Percentiles rank a stretch among this genome's conserved stretches.
These are phyloP conservation scores for Gandaritis pyraliata DNA, from an alignment of 2,888 invertebrate genomes.

Conservation along the genomic window DNA sequence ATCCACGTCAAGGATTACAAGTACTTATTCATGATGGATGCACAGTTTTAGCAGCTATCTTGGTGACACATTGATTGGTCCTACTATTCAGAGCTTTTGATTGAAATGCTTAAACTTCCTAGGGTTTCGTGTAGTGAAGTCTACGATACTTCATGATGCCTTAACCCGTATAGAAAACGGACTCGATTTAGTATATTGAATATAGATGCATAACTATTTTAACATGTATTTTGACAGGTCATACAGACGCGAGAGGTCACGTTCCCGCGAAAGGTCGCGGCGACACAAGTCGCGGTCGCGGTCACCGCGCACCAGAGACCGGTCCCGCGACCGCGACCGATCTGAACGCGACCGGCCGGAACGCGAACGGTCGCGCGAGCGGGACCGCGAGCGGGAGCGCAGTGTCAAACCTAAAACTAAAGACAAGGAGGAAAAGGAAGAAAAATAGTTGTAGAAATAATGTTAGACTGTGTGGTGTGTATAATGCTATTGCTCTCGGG, in stretches of 20 bases:
- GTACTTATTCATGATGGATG: too few species aligned
- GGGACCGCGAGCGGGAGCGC: conserved; percentile 74
- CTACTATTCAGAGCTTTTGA: too few species aligned
- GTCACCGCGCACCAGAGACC: conserved; percentile 83
- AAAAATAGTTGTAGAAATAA: conserved; percentile 76
- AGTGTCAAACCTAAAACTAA: conserved; percentile 84
- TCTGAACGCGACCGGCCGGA: conserved; percentile 54
- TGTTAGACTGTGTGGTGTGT: conserved; percentile 16
- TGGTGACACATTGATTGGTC: too few species aligned
- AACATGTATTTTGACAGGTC: conserved; percentile 69
- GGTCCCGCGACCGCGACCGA: conserved; percentile 65
- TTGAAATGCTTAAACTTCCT: too few species aligned
- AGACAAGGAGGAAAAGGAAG: conserved; percentile 89
- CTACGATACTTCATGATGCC: too few species aligned
- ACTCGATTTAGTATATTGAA: too few species aligned
- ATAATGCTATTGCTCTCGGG: conserved; percentile 5
- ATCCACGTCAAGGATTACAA: too few species aligned
- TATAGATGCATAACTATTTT: too few species aligned
- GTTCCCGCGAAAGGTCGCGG: conserved; percentile 82
- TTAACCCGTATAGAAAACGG: too few species aligned
- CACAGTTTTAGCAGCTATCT: too few species aligned
- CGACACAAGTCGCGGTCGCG: conserved; percentile 89
- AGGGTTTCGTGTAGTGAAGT: too few species aligned
- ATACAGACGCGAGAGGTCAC: conserved; percentile 87
- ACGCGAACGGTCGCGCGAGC: conserved; percentile 64